These are phyloP conservation scores for Caenorhabditis auriculariae DNA, from an alignment of 2,888 invertebrate species.

Conservation along the genomic window DNA sequence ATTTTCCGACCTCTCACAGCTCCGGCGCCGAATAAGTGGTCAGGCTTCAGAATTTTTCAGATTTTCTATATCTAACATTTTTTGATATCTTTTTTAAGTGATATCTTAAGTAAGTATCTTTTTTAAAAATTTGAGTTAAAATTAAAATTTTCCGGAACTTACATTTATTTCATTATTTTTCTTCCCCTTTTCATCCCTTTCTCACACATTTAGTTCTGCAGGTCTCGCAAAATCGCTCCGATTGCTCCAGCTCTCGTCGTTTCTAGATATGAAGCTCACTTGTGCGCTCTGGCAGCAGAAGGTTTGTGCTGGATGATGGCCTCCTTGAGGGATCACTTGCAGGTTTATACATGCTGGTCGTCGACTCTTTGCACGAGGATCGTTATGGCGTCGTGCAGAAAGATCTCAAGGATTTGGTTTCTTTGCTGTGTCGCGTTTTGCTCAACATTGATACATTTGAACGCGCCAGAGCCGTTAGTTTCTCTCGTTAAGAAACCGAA, in stretches of 20 bases:
- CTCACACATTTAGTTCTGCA: too few species aligned
- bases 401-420: conserved; percentile 24
- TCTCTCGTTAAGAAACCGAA: too few species aligned
- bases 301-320: conserved; percentile 1
- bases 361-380: conserved; percentile 40
- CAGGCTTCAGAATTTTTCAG: too few species aligned
- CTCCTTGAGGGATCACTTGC: not conserved
- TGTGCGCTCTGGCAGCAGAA: conserved; percentile 21
- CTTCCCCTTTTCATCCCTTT: not conserved
- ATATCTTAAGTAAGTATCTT: too few species aligned
- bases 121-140: too few species aligned
- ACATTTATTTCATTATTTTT: not conserved
- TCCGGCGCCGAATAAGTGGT: too few species aligned
- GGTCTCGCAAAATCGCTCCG: not conserved
- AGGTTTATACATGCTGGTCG: conserved; percentile 39
- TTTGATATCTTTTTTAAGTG: too few species aligned
- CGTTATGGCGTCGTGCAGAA: conserved; percentile 46
- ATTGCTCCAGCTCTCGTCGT: conserved; percentile 1
- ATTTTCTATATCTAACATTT: too few species aligned
- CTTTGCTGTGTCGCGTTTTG: conserved; percentile 18
- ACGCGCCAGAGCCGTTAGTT: conserved; percentile 33
- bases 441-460: conserved; percentile 32
- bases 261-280: conserved; percentile 20
- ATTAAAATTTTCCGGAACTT: too few species aligned
- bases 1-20: too few species aligned